Base-by-base conservation (phyloP, 2,113 vertebrate genomes). In the Perca flavescens region DNA sequence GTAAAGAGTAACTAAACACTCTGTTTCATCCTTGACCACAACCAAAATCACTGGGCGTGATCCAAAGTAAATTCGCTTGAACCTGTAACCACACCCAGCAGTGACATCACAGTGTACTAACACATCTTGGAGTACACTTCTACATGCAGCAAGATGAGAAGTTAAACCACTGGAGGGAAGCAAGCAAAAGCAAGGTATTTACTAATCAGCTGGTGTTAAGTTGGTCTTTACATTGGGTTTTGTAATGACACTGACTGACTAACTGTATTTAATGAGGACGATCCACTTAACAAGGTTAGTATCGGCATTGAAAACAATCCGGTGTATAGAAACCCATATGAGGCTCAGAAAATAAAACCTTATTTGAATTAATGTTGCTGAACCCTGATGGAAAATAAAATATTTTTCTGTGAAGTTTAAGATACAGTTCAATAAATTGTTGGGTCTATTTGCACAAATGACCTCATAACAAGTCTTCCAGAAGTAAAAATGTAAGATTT, bases 371-470 rank as follows among this genome's bases (percentile, higher is more conserved):
- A 11, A 28, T 46, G 36, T 25, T 61, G 34, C 15, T 25, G 15
- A 43, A 74, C 11, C 17, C 1, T 36, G 14, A 49, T 73, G 21
- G 19, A 52, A 83, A 34, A 46, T 52, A 9, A 7, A n/a, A 63
- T 3, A 0, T 28, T 52, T 16, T 36, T 46, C 25, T 11, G 6
- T 19, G 46, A 6, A 66, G 21, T 67, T 53, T 60, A 8, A 78
- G 15, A 65, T 34, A 15, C 54, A 68, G 21, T 54, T 17, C 16
- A 63, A 46, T 31, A 43, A 68, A 70, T 52, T 22, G 16, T 52
- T 63, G 3, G 47, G 34, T 43, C 68, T 82, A 6, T 83, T 83
- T 80, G 66, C 53, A 50, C 53, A 78, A 21, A 28, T 68, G 17
- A 34, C 66, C 66, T 53, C 49, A 34, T 31, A 36, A 36, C 17